These are phyloP conservation scores for Platichthys stellatus DNA, from an alignment of 2,113 vertebrate species.

Conservation along the genomic window DNA sequence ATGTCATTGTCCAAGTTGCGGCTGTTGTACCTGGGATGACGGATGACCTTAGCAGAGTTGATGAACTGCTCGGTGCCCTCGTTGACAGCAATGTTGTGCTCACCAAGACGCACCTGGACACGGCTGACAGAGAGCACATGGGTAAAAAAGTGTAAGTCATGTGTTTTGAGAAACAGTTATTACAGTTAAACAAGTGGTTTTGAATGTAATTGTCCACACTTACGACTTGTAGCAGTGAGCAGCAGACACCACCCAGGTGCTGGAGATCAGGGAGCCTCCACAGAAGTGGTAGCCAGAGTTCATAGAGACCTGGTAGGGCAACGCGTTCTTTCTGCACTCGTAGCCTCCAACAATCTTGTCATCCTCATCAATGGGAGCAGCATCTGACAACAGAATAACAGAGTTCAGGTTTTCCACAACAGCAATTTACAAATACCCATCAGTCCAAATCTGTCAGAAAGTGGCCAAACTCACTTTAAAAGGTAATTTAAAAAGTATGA, in stretches of 20 bases:
- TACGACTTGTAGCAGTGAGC: constrained; percentile 88
- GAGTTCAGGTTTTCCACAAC: no score
- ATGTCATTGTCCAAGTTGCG: constrained; percentile 86
- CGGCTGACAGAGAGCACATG: constrained; percentile 57
- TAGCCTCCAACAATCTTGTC: constrained; percentile 89
- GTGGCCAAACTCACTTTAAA: no score
- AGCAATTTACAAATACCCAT: no score
- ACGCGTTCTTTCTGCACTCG: constrained; percentile 78
- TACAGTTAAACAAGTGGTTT: neutral
- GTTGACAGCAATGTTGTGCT: constrained; percentile 81
- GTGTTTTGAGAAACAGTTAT: neutral
- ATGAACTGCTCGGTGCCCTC: constrained; percentile 85
- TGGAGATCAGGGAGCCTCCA: constrained; percentile 83
- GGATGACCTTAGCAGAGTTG: constrained; percentile 70
- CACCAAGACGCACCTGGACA: constrained; percentile 81
- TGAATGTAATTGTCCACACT: constrained; percentile 41
- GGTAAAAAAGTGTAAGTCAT: neutral
- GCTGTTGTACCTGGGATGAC: constrained; percentile 77
- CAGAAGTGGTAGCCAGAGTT: constrained; percentile 84
- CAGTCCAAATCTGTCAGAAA: no score
- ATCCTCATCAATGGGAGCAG: constrained; percentile 78
- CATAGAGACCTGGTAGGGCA: constrained; percentile 85
- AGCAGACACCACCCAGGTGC: constrained; percentile 87
- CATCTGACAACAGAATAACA: neutral
- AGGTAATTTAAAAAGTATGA: no score